These are phyloP conservation scores for Atherix ibis DNA, from an alignment of 2,888 invertebrate genomes.

Conservation along the genomic window DNA sequence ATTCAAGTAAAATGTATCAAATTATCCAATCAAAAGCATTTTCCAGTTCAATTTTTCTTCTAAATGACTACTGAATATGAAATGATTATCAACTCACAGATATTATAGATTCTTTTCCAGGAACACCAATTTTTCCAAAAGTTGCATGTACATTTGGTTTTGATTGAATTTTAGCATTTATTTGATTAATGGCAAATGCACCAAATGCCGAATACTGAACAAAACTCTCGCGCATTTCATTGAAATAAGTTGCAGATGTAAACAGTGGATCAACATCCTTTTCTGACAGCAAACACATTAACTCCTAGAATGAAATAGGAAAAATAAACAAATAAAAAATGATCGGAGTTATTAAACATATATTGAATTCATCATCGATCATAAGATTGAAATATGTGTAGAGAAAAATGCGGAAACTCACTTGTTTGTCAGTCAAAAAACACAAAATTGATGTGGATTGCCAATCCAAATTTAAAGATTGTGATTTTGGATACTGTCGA, in stretches of 20 bases:
- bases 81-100: slow-evolving; percentile 35
- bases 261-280: slow-evolving; percentile 27
- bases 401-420: slow-evolving; percentile 26
- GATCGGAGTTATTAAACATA: slow-evolving; percentile 4
- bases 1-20: no score
- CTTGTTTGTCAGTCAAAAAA: slow-evolving; percentile 44
- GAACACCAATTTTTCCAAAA: slow-evolving; percentile 27
- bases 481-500: slow-evolving; percentile 31
- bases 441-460: slow-evolving; percentile 43
- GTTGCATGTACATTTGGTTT: slow-evolving; percentile 14
- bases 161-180: slow-evolving; percentile 12
- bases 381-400: no score
- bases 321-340: slow-evolving; percentile 5
- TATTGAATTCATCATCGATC: no score
- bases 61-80: no score
- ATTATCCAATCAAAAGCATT: no score
- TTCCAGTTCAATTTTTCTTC: no score
- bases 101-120: slow-evolving; percentile 31
- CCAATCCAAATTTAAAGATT: slow-evolving; percentile 38
- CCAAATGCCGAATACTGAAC: slow-evolving; percentile 34
- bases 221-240: slow-evolving; percentile 15
- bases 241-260: slow-evolving; percentile 26
- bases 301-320: slow-evolving; percentile 26
- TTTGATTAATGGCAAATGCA: slow-evolving; percentile 30
- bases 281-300: slow-evolving; percentile 33